phyloP scores from a whole-genome alignment of 2,113 vertebrate genomes.

The Hippopotamus amphibius region DNA sequence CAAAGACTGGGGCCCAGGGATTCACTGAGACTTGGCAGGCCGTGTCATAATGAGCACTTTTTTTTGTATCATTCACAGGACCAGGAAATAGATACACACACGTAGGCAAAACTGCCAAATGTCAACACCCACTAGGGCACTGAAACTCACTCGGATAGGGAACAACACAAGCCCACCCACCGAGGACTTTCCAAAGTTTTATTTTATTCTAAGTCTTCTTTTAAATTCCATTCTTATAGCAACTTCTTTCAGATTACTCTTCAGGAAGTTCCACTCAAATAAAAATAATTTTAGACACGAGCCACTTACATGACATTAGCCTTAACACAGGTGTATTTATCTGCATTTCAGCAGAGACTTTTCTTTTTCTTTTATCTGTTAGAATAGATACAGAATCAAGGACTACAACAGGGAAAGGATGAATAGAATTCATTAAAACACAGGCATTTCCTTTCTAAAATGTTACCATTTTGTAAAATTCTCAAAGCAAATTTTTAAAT shows the following conservation, averaged over 20 bases:
- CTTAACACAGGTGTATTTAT: background rate
- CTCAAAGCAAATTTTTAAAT: background rate
- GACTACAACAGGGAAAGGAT: background rate
- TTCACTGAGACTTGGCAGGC: background rate
- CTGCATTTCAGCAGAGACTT: background rate
- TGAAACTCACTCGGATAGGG: fast-evolving
- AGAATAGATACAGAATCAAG: background rate
- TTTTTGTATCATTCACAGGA: background rate
- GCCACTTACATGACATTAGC: too few relatives aligned
- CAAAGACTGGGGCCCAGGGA: background rate
- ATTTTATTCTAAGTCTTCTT: background rate
- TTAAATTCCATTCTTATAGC: background rate
- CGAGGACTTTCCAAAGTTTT: background rate
- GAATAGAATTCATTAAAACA: background rate
- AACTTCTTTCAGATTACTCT: background rate
- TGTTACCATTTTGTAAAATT: background rate
- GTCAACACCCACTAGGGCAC: background rate
- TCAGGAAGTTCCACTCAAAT: background rate
- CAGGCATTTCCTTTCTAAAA: background rate
- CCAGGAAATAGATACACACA: background rate
- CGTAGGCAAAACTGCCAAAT: background rate
- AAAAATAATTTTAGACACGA: background rate
- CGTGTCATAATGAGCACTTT: background rate
- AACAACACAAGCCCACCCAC: background rate
- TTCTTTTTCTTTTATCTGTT: background rate